These are phyloP conservation scores for Carassius gibelio DNA, from an alignment of 2,113 vertebrate species.

Conservation along the genomic window DNA sequence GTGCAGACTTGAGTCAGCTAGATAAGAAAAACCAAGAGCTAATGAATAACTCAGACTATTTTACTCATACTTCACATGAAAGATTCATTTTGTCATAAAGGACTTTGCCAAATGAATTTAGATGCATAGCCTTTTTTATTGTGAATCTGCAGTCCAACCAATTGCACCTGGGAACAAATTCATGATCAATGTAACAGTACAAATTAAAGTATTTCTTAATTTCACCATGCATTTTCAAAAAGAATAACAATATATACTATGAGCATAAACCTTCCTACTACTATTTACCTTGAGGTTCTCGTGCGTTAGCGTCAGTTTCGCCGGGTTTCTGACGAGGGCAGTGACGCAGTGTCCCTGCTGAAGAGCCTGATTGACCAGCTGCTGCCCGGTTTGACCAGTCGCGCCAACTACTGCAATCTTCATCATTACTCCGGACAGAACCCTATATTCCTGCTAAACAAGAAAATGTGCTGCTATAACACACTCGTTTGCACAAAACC, in stretches of 20 bases:
- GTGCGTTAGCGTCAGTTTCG: conserved; percentile 71
- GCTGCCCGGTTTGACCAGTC: conserved; percentile 78
- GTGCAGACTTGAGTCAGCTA: neutral
- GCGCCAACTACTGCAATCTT: conserved; percentile 78
- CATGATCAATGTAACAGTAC: neutral
- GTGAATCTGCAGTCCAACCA: neutral
- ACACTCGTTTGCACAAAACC: neutral
- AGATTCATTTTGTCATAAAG: neutral
- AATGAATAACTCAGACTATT: neutral
- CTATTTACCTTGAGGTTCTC: conserved; percentile 76
- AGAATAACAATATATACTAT: neutral
- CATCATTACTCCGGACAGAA: conserved; percentile 64
- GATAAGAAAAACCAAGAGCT: neutral
- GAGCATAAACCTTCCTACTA: neutral
- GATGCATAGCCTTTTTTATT: neutral
- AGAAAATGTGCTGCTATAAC: neutral
- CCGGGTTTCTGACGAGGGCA: conserved; percentile 76
- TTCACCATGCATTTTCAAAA: neutral
- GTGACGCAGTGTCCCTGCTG: conserved; percentile 77
- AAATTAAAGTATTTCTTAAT: neutral
- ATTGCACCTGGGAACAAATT: neutral
- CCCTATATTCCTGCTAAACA: neutral
- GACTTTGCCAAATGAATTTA: neutral
- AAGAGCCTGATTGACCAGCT: conserved; percentile 75
- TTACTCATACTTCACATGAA: neutral